phyloP scores from a whole-genome alignment of 2,888 invertebrate genomes.

The Parasteatoda lunata region DNA sequence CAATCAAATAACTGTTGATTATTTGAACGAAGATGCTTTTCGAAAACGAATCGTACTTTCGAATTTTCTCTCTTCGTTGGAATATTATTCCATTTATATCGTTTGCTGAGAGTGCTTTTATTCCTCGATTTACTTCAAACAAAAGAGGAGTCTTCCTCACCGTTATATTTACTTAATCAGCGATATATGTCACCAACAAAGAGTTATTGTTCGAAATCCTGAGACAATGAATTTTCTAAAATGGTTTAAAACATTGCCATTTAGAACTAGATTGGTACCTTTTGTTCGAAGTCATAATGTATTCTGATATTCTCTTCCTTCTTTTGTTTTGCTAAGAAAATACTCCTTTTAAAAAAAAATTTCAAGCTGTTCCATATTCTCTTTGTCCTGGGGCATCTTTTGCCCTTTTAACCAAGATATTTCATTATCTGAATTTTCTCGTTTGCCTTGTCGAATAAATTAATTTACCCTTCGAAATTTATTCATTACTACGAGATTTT shows the following conservation, averaged over 20 bases:
- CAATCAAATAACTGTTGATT: too few species aligned
- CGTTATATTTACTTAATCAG: background rate
- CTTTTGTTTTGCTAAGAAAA: too few species aligned
- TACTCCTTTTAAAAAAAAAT: too few species aligned
- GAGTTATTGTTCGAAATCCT: background rate
- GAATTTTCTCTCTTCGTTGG: background rate
- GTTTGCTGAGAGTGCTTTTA: too few species aligned
- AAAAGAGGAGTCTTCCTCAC: background rate
- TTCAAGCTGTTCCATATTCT: background rate
- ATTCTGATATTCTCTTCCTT: background rate
- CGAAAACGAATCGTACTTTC: background rate
- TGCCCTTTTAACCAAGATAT: conserved; percentile 3
- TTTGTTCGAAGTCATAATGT: conserved; percentile 2
- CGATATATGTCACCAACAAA: background rate
- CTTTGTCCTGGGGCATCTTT: background rate
- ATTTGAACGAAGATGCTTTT: background rate
- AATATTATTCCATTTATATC: background rate
- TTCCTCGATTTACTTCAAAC: too few species aligned
- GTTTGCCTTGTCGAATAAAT: too few species aligned
- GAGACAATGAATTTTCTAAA: conserved; percentile 1
- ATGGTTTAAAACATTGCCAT: conserved; percentile 3
- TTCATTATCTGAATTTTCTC: background rate
- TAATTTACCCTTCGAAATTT: too few species aligned
- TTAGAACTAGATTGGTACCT: background rate
- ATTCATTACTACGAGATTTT: too few species aligned